phyloP scores from a whole-genome alignment of 2,113 vertebrate species.

The Urocynchramus pylzowi region DNA sequence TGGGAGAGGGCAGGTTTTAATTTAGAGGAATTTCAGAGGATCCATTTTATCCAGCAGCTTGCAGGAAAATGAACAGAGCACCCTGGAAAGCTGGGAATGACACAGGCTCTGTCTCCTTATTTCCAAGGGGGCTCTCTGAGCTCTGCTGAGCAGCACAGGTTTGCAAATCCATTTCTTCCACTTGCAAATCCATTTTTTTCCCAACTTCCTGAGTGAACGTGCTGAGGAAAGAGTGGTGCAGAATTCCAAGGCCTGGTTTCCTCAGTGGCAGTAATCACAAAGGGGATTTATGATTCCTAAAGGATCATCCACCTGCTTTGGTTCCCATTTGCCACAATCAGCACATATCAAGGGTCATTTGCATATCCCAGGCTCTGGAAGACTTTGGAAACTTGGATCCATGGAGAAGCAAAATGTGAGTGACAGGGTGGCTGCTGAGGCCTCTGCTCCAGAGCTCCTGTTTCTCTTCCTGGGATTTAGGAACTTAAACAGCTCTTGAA shows the following conservation, averaged over 20 bases:
- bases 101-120: background rate
- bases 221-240: background rate
- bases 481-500: background rate
- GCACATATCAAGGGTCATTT: background rate
- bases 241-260: background rate
- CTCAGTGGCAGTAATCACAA: background rate
- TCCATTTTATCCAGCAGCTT: background rate
- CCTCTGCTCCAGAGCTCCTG: background rate
- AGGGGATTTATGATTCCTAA: background rate
- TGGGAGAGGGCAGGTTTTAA: background rate
- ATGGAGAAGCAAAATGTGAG: background rate
- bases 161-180: background rate
- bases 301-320: background rate
- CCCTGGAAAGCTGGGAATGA: background rate
- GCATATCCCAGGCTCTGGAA: background rate
- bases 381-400: background rate
- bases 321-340: background rate
- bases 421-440: accelerated
- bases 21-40: background rate
- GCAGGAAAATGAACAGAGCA: background rate
- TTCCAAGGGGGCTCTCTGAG: background rate
- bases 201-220: accelerated
- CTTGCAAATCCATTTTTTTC: background rate
- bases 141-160: background rate
- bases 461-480: background rate